phyloP scores from a whole-genome alignment of 2,888 invertebrate genomes.

The Caenorhabditis wallacei region DNA sequence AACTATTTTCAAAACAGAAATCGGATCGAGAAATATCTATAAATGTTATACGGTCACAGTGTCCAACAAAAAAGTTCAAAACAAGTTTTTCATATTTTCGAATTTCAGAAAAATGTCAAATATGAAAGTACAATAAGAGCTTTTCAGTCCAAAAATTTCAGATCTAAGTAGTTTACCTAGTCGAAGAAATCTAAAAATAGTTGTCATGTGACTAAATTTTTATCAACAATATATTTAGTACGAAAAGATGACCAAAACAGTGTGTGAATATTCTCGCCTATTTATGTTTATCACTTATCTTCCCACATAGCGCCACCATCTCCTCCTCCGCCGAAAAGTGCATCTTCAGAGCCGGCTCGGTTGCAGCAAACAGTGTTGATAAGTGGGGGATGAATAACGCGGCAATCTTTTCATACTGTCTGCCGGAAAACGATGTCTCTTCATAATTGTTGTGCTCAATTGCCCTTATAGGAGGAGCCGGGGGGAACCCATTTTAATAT shows the following conservation, averaged over 20 bases:
- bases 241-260: conserved; percentile 19
- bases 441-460: conserved; percentile 61
- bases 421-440: not conserved
- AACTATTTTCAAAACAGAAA: no score
- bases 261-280: conserved; percentile 52
- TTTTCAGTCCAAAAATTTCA: no score
- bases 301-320: conserved; percentile 1
- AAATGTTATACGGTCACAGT: no score
- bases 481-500: conserved; percentile 43
- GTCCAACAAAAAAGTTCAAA: no score
- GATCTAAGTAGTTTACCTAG: no score
- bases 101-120: no score
- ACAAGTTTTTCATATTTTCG: no score
- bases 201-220: no score
- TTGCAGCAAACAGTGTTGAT: conserved; percentile 47
- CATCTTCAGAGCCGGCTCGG: conserved; percentile 40
- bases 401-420: conserved; percentile 43
- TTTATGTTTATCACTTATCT: conserved; percentile 43
- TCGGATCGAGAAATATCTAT: no score
- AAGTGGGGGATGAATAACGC: conserved; percentile 40
- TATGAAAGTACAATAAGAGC: no score
- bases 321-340: conserved; percentile 30
- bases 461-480: conserved; percentile 32
- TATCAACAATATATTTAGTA: conserved; percentile 9
- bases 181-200: no score